phyloP scores from a whole-genome alignment of 2,797 vertebrate genomes.

The Hippocampus kuda region DNA sequence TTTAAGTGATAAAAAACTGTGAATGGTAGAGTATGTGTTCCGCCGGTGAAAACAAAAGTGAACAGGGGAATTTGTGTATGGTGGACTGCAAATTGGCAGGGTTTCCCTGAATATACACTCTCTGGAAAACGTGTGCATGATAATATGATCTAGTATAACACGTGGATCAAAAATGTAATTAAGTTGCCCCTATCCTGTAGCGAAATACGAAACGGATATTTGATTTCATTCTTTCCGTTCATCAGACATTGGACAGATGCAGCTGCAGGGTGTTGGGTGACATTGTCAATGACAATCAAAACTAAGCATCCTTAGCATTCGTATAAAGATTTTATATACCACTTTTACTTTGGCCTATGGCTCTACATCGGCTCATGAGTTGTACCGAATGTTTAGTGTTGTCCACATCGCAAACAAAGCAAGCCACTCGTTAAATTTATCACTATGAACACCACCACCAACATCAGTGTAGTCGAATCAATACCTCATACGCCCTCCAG shows the following conservation, averaged over 20 bases:
- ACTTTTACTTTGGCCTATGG: background rate
- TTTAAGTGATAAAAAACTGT: background rate
- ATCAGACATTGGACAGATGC: too few relatives aligned
- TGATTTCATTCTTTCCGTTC: too few relatives aligned
- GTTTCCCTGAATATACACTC: background rate
- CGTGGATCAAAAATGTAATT: too few relatives aligned
- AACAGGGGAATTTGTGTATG: background rate
- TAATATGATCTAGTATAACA: background rate
- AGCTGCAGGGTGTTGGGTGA: too few relatives aligned
- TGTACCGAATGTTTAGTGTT: background rate
- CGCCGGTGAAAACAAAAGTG: too few relatives aligned
- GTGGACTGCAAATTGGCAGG: too few relatives aligned
- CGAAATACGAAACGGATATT: too few relatives aligned
- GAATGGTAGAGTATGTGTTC: background rate
- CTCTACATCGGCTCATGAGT: background rate
- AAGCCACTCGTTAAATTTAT: background rate
- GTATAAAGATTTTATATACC: background rate
- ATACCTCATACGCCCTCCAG: background rate
- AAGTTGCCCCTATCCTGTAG: too few relatives aligned
- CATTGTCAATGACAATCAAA: constrained; percentile 6
- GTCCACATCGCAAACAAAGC: background rate
- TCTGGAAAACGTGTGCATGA: background rate
- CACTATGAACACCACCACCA: background rate
- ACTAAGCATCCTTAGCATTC: background rate
- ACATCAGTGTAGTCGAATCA: background rate